Base-by-base conservation (phyloP, 2,888 invertebrate genomes). In the Lasioglossum leucozonium region DNA sequence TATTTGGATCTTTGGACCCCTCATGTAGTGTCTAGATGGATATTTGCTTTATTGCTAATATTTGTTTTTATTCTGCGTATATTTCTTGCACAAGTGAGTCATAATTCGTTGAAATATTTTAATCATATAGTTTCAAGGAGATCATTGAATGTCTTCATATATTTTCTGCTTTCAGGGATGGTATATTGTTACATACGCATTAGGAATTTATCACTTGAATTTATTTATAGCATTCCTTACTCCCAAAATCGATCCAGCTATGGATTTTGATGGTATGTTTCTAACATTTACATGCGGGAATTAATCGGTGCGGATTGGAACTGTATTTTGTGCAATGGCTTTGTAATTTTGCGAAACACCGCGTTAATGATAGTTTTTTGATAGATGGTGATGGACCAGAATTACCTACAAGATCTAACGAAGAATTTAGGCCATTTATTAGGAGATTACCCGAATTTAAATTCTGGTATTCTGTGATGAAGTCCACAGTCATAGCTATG, bases 211-310 rank as follows among this genome's bases (percentile, higher is more conserved):
- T 96, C 98, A 99, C 95, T 97, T 99, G 95, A 99, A 99, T 96
- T 96, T 99, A 95, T 99, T 99, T 96, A 99, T 99, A 96, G 99
- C 99, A 96, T 99, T 99, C 96, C 97, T 99, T 91, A 99, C 99
- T 93, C 99, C 99, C 94, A 99, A 99, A 96, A 99, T 99, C 94
- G 99, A 99, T 96, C 99, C 99, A 90, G 98, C 98, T 67, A 97
- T 98, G 96, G 98, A 98, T 95, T 98, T 98, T 95, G 98, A 98
- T 96, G 98, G 98, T 97, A 96, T 96, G 95, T 83, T 76, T 62
- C 18, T 22, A 62, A 42, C 26, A 4, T 22, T 18, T 4, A 2
- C 30, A 18, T 2, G 30, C 30, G 30, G 30, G 6, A 16, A 22
- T 10, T 67, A 37, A 34, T 69, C n/a, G 4, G n/a, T n/a, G 22